Base-by-base conservation (phyloP, 2,797 vertebrate species). In the Amphiprion clarkii region DNA sequence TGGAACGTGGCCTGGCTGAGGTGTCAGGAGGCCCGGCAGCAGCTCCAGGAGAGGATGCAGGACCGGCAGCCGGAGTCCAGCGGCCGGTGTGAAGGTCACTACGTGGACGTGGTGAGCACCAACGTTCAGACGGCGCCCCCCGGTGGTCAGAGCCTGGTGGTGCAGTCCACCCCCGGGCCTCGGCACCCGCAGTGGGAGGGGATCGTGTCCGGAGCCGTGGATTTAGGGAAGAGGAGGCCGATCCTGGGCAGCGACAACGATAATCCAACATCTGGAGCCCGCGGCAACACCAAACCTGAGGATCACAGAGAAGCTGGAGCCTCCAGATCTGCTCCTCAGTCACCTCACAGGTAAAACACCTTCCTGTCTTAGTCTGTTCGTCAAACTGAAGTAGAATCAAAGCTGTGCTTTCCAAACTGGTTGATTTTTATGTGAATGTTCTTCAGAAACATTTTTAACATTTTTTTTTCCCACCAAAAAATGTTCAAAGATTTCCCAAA, bases 1-100 rank as follows among this genome's bases (percentile, higher is more conserved):
- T 98, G 97, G 97, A 95, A 95, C 1, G 78, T 92, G 31, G 95
- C 96, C 58, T 94, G 80, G 95, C 82, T 90, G 46, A 92, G 67
- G 65, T 96, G 95, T 63, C 94, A 95, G 80, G 96, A 97, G 79
- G 95, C 90, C 33, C 92, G 89, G 70, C 90, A 90, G 74, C 86
- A 95, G 71, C 93, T 99, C 72, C 92, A 95, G 85, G 95, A 96
- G 88, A 95, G 93, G 5, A 66, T 96, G 82, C 92, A 86, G 2
- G 92, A 92, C 14, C 85, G 57, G 17, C 82, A 72, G 0, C 49
- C 74, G 56, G 75, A 79, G 21, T 69, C 71, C 2, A 78, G 57
- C 74, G 75, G 56, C 68, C 77, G 70, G 39, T 77, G 79, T 56
- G 89, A 90, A 54, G 62, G 39, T 54, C 85, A 83, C 46, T 88